Percentiles rank a stretch among this genome's conserved stretches.
Conservation (phyloP, 2,888 invertebrate genomes). For the Tipula helvola region DNA sequence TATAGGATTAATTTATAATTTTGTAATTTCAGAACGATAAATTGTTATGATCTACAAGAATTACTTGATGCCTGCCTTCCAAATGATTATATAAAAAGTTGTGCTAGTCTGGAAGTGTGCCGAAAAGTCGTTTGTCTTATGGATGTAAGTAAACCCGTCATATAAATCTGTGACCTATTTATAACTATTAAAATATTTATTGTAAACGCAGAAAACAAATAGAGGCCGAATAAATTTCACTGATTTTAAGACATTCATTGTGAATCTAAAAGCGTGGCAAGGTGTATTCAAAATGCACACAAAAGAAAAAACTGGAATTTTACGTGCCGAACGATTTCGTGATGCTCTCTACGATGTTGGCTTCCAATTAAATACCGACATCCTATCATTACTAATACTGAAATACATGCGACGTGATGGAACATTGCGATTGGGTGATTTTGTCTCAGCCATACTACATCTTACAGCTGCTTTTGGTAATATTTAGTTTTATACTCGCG, state of each 20-base stretch:
- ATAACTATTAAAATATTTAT: background rate
- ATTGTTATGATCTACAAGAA: constrained; percentile 84
- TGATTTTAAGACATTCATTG: constrained; percentile 85
- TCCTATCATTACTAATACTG: constrained; percentile 67
- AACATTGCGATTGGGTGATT: constrained; percentile 81
- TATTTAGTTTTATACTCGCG: constrained; percentile 6
- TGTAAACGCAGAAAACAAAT: constrained; percentile 47
- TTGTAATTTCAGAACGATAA: constrained; percentile 51
- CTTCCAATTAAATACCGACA: constrained; percentile 74
- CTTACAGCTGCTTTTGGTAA: constrained; percentile 80
- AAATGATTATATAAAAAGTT: constrained; percentile 89
- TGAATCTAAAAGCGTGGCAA: constrained; percentile 84
- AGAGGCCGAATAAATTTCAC: constrained; percentile 69
- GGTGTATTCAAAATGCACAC: constrained; percentile 81
- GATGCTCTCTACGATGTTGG: constrained; percentile 80
- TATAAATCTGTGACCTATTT: background rate
- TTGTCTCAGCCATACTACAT: constrained; percentile 79
- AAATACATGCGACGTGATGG: constrained; percentile 89
- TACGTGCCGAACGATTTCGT: constrained; percentile 70
- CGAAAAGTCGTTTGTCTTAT: constrained; percentile 78
- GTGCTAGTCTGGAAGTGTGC: constrained; percentile 84
- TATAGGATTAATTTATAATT: background rate
- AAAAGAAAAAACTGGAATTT: constrained; percentile 79
- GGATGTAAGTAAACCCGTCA: constrained; percentile 53
- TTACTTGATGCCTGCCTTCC: constrained; percentile 80